A percentile compares a stretch with the other conserved stretches of the same genome.
Evolutionary conservation across 2,113 vertebrate genomes (phyloP).

Genomic region (Gymnobelideus leadbeateri): DNA sequence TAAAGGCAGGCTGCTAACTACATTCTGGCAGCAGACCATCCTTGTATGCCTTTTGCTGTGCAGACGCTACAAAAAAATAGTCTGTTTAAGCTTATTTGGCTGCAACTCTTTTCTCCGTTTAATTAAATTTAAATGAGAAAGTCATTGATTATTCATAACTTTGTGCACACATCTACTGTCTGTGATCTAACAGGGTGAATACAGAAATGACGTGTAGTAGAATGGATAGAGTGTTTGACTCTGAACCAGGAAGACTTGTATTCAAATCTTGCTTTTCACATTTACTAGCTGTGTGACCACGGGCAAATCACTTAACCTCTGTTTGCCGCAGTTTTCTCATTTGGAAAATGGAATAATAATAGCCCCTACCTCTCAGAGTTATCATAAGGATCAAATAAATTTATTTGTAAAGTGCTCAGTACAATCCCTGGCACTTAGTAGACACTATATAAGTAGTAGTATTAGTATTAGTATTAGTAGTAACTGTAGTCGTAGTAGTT

Average conservation of each 20-base stretch:
- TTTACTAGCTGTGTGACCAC: background rate
- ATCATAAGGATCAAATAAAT: no score
- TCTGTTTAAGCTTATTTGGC: background rate
- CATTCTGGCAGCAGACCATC: background rate
- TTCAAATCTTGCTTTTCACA: background rate
- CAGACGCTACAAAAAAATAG: background rate
- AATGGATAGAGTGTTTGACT: background rate
- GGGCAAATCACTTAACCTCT: background rate
- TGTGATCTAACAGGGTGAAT: background rate
- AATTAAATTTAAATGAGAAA: slow-evolving; percentile 4
- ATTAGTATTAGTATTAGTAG: no score
- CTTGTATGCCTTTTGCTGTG: background rate
- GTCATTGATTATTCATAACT: background rate
- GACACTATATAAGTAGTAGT: no score
- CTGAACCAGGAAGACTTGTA: background rate
- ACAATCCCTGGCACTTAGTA: no score
- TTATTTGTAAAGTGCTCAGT: no score
- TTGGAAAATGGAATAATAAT: background rate
- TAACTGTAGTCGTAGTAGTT: background rate
- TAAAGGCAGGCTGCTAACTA: background rate
- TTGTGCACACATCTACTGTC: background rate
- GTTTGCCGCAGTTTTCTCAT: background rate
- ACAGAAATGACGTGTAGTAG: background rate
- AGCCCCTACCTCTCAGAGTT: no score
- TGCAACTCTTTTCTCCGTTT: background rate